Percentiles rank a stretch among this genome's conserved stretches.
Evolutionary conservation across 2,113 vertebrate species (phyloP).

Genomic region (Cyprinodon variegatus): DNA sequence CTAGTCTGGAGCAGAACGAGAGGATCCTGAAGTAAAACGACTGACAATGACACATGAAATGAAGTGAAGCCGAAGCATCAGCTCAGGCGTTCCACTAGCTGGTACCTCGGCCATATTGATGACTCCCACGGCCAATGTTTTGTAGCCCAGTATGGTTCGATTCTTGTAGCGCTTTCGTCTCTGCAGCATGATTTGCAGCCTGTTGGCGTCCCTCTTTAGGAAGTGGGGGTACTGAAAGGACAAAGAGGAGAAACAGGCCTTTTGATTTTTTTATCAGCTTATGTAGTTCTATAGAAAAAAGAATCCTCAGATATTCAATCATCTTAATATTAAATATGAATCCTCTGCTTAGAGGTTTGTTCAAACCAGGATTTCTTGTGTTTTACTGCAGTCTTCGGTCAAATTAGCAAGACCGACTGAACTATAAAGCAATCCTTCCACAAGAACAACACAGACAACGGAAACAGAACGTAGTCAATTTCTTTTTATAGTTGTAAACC

Average conservation of each 20-base stretch:
- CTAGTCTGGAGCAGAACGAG: conserved; percentile 5
- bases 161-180: conserved; percentile 85
- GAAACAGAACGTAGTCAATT: neutral
- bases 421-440: no score
- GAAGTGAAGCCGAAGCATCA: neutral
- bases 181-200: conserved; percentile 84
- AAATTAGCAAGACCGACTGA: no score
- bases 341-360: no score
- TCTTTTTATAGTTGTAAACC: neutral
- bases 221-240: conserved; percentile 81
- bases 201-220: conserved; percentile 82
- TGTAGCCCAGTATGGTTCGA: conserved; percentile 83
- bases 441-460: no score
- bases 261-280: neutral
- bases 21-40: neutral
- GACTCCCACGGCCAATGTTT: conserved; percentile 81
- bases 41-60: conserved; percentile 21
- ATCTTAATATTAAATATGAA: no score
- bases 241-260: conserved; percentile 15
- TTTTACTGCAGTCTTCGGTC: no score
- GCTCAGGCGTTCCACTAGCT: neutral
- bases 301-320: neutral
- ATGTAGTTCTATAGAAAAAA: neutral
- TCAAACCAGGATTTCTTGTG: no score
- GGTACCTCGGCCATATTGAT: conserved; percentile 84